Percentiles rank a stretch among this genome's conserved stretches.
Evolutionary conservation across 2,797 vertebrate genomes (phyloP).

Genomic region (Sebastes kiyomatsui): DNA sequence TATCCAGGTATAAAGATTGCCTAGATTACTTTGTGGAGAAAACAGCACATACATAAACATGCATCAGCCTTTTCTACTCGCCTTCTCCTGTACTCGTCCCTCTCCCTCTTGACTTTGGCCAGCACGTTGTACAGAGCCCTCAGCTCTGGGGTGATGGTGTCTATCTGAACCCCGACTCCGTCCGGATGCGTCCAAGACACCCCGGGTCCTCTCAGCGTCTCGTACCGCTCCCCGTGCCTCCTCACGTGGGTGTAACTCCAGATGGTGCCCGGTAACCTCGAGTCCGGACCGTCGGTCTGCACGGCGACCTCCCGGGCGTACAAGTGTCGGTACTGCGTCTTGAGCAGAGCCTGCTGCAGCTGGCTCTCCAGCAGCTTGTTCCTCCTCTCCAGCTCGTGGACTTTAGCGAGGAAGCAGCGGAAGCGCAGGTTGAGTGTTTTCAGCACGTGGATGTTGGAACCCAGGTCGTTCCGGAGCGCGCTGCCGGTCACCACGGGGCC

Average conservation of each 20-base stretch:
- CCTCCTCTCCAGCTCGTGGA: slow-evolving; percentile 94
- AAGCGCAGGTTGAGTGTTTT: slow-evolving; percentile 97
- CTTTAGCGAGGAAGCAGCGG: slow-evolving; percentile 96
- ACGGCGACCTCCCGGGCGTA: slow-evolving; percentile 88
- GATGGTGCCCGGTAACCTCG: slow-evolving; percentile 92
- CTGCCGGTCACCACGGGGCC: slow-evolving; percentile 82
- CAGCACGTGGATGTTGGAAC: slow-evolving; percentile 95
- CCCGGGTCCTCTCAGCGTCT: slow-evolving; percentile 91
- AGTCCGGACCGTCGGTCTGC: slow-evolving; percentile 88
- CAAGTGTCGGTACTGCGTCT: slow-evolving; percentile 81
- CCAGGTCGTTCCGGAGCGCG: slow-evolving; percentile 94
- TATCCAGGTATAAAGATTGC: background rate
- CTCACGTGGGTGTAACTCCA: slow-evolving; percentile 96
- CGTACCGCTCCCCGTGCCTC: slow-evolving; percentile 88
- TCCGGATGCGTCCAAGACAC: slow-evolving; percentile 90
- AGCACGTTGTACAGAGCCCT: slow-evolving; percentile 91
- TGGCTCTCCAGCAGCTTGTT: slow-evolving; percentile 95
- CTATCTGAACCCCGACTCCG: slow-evolving; percentile 89
- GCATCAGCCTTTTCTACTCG: background rate
- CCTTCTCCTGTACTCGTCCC: slow-evolving; percentile 88
- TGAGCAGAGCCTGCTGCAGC: slow-evolving; percentile 86
- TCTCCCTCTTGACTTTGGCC: slow-evolving; percentile 91
- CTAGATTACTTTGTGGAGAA: background rate
- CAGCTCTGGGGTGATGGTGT: slow-evolving; percentile 94
- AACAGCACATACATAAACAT: background rate